Evolutionary conservation across 1,140 invertebrate species (phyloP), one percentile per base, ranked within the genome.

Genomic region (Latrodectus geometricus): DNA sequence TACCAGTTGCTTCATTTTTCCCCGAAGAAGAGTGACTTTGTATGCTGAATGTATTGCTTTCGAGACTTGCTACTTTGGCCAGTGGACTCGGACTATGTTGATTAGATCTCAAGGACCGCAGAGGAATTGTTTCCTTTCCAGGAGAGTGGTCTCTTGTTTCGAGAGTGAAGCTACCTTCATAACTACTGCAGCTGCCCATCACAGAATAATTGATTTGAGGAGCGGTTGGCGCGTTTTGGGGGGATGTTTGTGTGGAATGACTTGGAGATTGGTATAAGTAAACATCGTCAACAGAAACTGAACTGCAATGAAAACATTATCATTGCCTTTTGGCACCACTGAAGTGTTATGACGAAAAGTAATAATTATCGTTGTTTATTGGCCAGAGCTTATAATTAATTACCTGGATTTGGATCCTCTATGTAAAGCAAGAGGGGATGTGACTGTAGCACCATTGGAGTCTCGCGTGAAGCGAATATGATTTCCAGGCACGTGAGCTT

Each of bases 321-420:
- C 35, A 35, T 35, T 35, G 35, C 35, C 35, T 35, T 5, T 35
- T 35, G 35, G 35, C 35, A 35, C 35, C 35, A 35, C 35, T 5
- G 35, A 35, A 35, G 35, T 35, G n/a, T n/a, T n/a, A n/a, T n/a
- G n/a, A n/a, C n/a, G n/a, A n/a, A n/a, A n/a, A 35, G 35, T 35
- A 35, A 1, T 35, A 35, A 35, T 35, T 35, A 35, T 35, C 35
- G 2, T 35, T 35, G 35, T 35, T 5, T 35, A 35, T 35, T 35
- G 35, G 35, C 2, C 35, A 35, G 35, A 35, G 35, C 35, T 35
- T 35, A 35, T 35, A 35, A 5, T n/a, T n/a, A n/a, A 48, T 69
- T 84, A 88, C 89, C 88, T 89, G 48, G 87, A 79, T 74, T 88
- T 87, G 68, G 88, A 89, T 20, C 78, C 79, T 54, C 88, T 75